Conservation (phyloP, 1,140 invertebrate species). For the Drosophila murphyi region DNA sequence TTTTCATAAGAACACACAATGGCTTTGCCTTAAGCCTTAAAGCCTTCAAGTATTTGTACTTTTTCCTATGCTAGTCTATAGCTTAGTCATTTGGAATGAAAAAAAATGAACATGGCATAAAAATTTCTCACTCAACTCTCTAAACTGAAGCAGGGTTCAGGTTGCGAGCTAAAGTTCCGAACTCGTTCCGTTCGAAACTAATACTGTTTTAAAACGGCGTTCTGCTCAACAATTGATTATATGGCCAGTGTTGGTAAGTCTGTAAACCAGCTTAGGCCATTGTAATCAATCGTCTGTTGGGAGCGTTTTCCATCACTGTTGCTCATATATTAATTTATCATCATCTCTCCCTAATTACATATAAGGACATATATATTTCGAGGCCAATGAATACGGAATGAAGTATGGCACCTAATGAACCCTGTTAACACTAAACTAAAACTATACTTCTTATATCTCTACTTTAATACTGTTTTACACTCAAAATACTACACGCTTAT, state of each 20-base stretch:
- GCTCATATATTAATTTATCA: constrained; percentile 26
- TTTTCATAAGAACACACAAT: constrained; percentile 17
- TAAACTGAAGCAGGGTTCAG: constrained; percentile 61
- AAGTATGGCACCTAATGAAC: constrained; percentile 65
- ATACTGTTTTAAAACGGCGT: constrained; percentile 61
- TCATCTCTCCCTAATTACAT: constrained; percentile 10
- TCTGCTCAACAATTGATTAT: constrained; percentile 59
- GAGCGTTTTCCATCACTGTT: constrained; percentile 36
- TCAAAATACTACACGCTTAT: constrained; percentile 70
- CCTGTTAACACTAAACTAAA: constrained; percentile 46
- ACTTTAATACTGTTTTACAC: constrained; percentile 48
- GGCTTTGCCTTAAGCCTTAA: constrained; percentile 23
- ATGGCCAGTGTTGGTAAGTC: constrained; percentile 21
- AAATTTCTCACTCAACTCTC: constrained; percentile 64
- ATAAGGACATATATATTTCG: constrained; percentile 45
- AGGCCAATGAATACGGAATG: constrained; percentile 71
- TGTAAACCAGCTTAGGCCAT: constrained; percentile 11
- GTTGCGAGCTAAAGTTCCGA: constrained; percentile 72
- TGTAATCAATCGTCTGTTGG: constrained; percentile 36
- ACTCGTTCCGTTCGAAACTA: constrained; percentile 81
- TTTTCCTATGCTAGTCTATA: constrained; percentile 1
- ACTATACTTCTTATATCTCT: constrained; percentile 29
- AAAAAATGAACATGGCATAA: constrained; percentile 31
- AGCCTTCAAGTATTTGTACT: constrained; percentile 24
- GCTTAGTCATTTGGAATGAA: not conserved